These are phyloP conservation scores for Progne subis DNA, from an alignment of 2,113 vertebrate species.

Conservation along the genomic window DNA sequence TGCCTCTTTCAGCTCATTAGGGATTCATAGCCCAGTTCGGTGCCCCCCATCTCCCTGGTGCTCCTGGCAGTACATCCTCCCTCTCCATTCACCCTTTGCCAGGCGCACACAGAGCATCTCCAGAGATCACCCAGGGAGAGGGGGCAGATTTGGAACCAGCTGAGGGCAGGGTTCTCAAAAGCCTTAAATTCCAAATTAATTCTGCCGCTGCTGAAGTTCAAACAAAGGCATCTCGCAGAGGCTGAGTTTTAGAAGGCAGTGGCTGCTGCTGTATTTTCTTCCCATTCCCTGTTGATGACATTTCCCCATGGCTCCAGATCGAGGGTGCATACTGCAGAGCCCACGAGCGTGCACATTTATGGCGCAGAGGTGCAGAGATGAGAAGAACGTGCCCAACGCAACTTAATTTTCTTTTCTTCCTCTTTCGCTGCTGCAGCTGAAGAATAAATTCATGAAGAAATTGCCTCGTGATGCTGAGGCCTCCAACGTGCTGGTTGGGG, in stretches of 20 bases:
- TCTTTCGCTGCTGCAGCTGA: constrained; percentile 79
- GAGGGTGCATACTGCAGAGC: background rate
- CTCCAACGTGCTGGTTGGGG: constrained; percentile 96
- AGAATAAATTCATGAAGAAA: constrained; percentile 99
- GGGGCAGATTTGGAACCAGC: background rate
- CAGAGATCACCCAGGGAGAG: background rate
- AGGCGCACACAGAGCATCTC: background rate
- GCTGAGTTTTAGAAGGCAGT: background rate
- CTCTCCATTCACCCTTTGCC: background rate
- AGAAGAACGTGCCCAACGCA: background rate
- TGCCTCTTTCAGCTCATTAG: background rate
- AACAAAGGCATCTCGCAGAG: background rate
- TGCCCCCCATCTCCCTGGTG: accelerated
- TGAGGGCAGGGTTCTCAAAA: background rate
- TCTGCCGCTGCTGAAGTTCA: background rate
- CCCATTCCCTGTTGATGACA: background rate
- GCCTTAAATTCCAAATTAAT: background rate
- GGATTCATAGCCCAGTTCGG: background rate
- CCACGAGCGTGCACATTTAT: background rate
- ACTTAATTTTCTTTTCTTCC: background rate
- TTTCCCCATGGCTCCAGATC: background rate
- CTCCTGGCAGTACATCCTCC: constrained; percentile 22
- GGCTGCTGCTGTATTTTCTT: background rate
- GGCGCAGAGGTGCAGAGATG: background rate
- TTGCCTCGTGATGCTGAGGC: constrained; percentile 95